Percentiles rank a stretch among this genome's conserved stretches.
Conservation (phyloP, 1,140 invertebrate species). For the Meloidogyne chitwoodi region DNA sequence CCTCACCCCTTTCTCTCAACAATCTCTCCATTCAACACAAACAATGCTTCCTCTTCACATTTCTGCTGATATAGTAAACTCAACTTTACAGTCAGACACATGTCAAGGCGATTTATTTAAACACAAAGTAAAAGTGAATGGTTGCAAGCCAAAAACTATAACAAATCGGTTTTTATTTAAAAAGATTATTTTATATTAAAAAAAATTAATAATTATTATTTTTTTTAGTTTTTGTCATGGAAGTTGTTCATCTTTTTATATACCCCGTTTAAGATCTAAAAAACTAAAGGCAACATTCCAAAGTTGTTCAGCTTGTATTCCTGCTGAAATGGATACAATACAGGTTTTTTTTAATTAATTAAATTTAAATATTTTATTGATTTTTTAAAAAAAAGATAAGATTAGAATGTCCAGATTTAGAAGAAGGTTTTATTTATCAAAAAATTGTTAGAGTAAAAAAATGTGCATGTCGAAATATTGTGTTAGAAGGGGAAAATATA, state of each 20-base stretch:
- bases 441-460: slow-evolving; percentile 42
- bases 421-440: slow-evolving; percentile 26
- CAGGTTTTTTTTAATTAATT: slow-evolving; percentile 10
- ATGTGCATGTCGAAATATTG: slow-evolving; percentile 42
- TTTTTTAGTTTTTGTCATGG: slow-evolving; percentile 51
- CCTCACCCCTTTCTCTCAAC: too few species aligned
- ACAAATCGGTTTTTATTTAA: slow-evolving; percentile 30
- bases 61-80: slow-evolving; percentile 12
- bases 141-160: slow-evolving; percentile 43
- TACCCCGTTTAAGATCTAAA: slow-evolving; percentile 43
- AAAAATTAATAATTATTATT: slow-evolving; percentile 1
- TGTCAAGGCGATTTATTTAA: slow-evolving; percentile 43
- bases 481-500: slow-evolving; percentile 23
- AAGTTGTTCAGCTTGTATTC: slow-evolving; percentile 50
- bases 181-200: not conserved
- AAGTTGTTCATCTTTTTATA: slow-evolving; percentile 47
- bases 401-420: slow-evolving; percentile 44
- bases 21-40: not conserved
- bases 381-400: slow-evolving; percentile 1
- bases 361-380: not conserved
- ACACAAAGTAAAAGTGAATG: slow-evolving; percentile 39
- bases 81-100: slow-evolving; percentile 25
- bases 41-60: not conserved
- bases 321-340: slow-evolving; percentile 40
- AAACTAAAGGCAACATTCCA: slow-evolving; percentile 48